A percentile compares a stretch with the other conserved stretches of the same genome.
phyloP scores from a whole-genome alignment of 2,888 invertebrate species.

The Nephrotoma flavescens region DNA sequence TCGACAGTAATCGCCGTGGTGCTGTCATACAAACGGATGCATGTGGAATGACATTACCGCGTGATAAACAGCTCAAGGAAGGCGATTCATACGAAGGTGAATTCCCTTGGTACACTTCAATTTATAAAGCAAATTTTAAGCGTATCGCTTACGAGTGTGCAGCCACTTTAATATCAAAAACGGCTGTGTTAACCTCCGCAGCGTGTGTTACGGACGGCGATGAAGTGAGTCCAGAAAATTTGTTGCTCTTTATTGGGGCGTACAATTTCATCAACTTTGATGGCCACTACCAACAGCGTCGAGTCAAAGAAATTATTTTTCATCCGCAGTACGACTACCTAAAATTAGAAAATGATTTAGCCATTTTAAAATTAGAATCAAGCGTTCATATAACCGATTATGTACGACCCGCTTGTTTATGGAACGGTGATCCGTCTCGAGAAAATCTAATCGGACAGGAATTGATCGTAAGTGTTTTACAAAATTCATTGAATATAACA shows the following conservation, averaged over 20 bases:
- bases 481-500: no score
- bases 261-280: conserved; percentile 26
- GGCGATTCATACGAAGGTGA: conserved; percentile 24
- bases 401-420: conserved; percentile 30
- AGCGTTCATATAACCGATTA: conserved; percentile 24
- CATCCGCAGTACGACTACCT: conserved; percentile 8
- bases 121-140: conserved; percentile 14
- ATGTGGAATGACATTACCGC: background rate
- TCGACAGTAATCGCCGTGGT: background rate
- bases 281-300: conserved; percentile 22
- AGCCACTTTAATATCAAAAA: conserved; percentile 27
- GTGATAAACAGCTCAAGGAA: background rate
- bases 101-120: conserved; percentile 33
- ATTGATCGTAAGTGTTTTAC: conserved; percentile 32
- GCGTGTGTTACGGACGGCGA: conserved; percentile 22
- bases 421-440: conserved; percentile 31
- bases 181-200: conserved; percentile 22
- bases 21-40: background rate
- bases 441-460: conserved; percentile 34
- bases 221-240: conserved; percentile 19
- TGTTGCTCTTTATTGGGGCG: conserved; percentile 27
- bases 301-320: conserved; percentile 6
- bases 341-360: conserved; percentile 21
- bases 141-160: conserved; percentile 22
- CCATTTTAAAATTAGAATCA: conserved; percentile 24